A percentile compares a stretch with the other conserved stretches of the same genome.
phyloP scores from a whole-genome alignment of 2,888 invertebrate species.

The Hydropsyche betteni region DNA sequence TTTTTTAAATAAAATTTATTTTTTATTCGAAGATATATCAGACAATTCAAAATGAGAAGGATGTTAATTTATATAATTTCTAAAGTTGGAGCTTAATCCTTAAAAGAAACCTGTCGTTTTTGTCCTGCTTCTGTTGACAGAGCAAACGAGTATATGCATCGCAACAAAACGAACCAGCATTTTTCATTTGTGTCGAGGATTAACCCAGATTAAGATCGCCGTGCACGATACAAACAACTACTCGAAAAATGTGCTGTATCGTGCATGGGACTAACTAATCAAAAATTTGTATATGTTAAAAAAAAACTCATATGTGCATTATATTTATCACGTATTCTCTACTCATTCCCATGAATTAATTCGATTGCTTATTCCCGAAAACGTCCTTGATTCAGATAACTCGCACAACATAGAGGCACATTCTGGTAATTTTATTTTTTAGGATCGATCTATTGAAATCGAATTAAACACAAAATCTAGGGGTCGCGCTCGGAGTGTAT shows the following conservation, averaged over 20 bases:
- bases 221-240: conserved; percentile 32
- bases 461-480: conserved; percentile 33
- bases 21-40: too few relatives aligned
- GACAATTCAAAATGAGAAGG: not conserved
- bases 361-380: not conserved
- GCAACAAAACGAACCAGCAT: conserved; percentile 27
- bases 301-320: not conserved
- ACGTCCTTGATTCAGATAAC: not conserved
- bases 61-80: conserved; percentile 39
- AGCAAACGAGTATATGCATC: conserved; percentile 39
- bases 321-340: conserved; percentile 9
- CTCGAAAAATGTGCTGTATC: conserved; percentile 23
- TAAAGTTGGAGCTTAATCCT: conserved; percentile 27
- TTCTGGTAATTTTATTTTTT: too few relatives aligned
- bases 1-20: too few relatives aligned
- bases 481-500: not conserved
- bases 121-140: conserved; percentile 36
- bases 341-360: conserved; percentile 23
- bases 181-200: conserved; percentile 42
- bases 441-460: conserved; percentile 20
- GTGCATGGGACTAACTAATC: not conserved
- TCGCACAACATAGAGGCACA: too few relatives aligned
- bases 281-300: not conserved
- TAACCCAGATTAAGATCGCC: conserved; percentile 35
- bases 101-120: conserved; percentile 33